Evolutionary conservation across 2,888 invertebrate species (phyloP).

Genomic region (Patella pellucida): DNA sequence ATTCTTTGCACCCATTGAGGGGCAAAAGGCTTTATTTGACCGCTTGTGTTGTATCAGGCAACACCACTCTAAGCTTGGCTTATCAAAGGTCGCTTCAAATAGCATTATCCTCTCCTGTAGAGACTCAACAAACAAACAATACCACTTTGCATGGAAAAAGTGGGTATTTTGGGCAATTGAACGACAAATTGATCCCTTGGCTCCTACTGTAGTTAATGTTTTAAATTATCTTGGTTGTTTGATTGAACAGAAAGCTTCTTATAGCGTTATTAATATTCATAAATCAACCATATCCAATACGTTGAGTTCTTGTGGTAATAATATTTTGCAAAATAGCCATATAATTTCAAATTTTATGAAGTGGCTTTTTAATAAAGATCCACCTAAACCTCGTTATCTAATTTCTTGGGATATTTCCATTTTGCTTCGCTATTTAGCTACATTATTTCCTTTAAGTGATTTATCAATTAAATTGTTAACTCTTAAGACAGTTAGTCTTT

Average conservation of each 20-base stretch:
- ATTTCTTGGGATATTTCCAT: constrained; percentile 34
- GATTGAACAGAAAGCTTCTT: neutral
- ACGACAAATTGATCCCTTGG: constrained; percentile 27
- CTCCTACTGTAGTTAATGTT: no score
- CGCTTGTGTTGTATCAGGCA: constrained; percentile 31
- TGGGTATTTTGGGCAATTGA: constrained; percentile 33
- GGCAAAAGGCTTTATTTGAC: constrained; percentile 16
- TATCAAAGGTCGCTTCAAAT: constrained; percentile 27
- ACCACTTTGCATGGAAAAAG: constrained; percentile 28
- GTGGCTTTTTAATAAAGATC: constrained; percentile 28
- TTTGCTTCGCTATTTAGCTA: constrained; percentile 25
- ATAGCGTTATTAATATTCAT: constrained; percentile 12
- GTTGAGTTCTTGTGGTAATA: constrained; percentile 13
- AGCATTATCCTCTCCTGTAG: constrained; percentile 12
- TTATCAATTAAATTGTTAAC: constrained; percentile 29
- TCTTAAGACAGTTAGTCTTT: constrained; percentile 25
- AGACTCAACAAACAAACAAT: constrained; percentile 23
- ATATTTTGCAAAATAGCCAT: neutral
- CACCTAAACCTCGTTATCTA: constrained; percentile 31
- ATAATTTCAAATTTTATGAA: constrained; percentile 27
- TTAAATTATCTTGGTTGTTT: constrained; percentile 16
- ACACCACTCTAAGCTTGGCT: constrained; percentile 22
- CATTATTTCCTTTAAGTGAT: constrained; percentile 23
- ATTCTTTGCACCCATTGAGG: constrained; percentile 23
- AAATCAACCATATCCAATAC: constrained; percentile 30